Conservation (phyloP, 2,888 invertebrate species). For the Cistogaster globosa region DNA sequence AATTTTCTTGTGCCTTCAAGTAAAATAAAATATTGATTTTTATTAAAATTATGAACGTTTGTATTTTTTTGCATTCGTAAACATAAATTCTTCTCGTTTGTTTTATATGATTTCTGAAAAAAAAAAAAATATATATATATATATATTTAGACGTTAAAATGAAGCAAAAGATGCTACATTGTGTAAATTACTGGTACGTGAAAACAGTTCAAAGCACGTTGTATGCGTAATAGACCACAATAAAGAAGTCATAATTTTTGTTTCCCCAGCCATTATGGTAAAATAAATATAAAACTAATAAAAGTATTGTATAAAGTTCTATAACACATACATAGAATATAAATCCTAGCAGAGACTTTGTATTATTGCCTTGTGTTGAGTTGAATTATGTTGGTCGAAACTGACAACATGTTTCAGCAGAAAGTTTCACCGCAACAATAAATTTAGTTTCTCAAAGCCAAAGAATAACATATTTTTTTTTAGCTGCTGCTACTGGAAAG, state of each 20-base stretch:
- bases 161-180: slow-evolving; percentile 38
- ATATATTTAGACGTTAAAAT: not conserved
- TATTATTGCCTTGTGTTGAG: slow-evolving; percentile 7
- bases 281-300: slow-evolving; percentile 39
- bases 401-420: slow-evolving; percentile 42
- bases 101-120: not conserved
- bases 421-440: slow-evolving; percentile 70
- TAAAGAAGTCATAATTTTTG: slow-evolving; percentile 69
- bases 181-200: slow-evolving; percentile 69
- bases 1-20: not conserved
- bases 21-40: slow-evolving; percentile 45
- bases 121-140: too few species aligned
- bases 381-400: slow-evolving; percentile 2
- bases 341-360: not conserved
- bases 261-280: slow-evolving; percentile 49
- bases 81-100: not conserved
- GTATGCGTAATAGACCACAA: slow-evolving; percentile 70
- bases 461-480: slow-evolving; percentile 46
- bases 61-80: not conserved
- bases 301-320: slow-evolving; percentile 1
- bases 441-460: slow-evolving; percentile 65
- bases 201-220: slow-evolving; percentile 60
- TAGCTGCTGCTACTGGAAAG: not conserved
- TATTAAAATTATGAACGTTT: not conserved
- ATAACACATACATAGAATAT: not conserved